Evolutionary conservation across 2,113 vertebrate genomes (phyloP), one percentile per base, ranked within the genome.

Genomic region (Chaetodon trifascialis): DNA sequence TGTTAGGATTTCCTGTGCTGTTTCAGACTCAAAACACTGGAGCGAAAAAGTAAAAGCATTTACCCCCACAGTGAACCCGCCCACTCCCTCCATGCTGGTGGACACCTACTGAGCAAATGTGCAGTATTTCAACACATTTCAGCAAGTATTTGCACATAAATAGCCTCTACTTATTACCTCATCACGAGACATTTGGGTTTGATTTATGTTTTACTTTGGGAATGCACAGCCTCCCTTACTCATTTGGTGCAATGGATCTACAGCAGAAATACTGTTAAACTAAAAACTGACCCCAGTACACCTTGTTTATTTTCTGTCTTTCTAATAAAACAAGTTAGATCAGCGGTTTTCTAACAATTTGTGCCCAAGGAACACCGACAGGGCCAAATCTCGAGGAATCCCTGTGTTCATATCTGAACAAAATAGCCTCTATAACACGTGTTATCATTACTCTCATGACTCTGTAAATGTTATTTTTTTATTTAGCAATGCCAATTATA

Each of bases 151-250:
- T 71, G 19, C 36, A 62, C 51, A 52, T 69, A 58, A 25, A 71
- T 38, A 55, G 67, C 54, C 25, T 52, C 9, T 11, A 56, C 6
- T 64, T 65, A 23, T n/a, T 34, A 73, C 44, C 36, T 59, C 17
- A 54, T 76, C 38, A 40, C 47, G 19, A 14, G 15, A 44, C 15
- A 40, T 69, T 63, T 44, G 16, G 21, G 30, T 76, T 71, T 47
- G 42, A 71, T 71, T 65, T 34, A 34, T 71, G 56, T 17, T 47
- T 59, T 46, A 34, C 36, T 67, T 36, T 46, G 47, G 30, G 63
- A 67, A 76, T 73, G 63, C 40, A 73, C 69, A 58, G 55, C 21
- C 56, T 64, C 49, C 51, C 30, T 46, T 14, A 56, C 49, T 65
- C n/a, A 58, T 72, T 76, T 63, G 40, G 25, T 16, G 66, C 7